Evolutionary conservation across 2,113 vertebrate genomes (phyloP), one percentile per base, ranked within the genome.

Genomic region (Cercopithecus mona): DNA sequence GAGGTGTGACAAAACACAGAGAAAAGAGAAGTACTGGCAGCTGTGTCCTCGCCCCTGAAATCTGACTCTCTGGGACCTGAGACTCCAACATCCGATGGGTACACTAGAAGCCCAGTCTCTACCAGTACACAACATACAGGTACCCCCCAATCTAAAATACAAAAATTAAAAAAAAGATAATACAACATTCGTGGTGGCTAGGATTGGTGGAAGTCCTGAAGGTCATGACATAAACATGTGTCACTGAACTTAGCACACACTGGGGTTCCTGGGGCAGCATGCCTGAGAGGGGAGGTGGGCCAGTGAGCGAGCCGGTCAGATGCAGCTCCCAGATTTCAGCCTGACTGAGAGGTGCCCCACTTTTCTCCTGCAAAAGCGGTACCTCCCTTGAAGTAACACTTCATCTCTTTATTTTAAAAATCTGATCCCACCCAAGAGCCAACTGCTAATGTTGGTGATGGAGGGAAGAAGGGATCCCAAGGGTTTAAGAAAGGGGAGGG

Each of bases 181-280:
- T 1, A 1, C 1, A 22, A 40, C 72, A 43, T 1, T 2, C 0
- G 0, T 0, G 40, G 45, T 11, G 27, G 43, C 70, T 50, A 3
- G 52, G 52, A 3, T 1, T 3, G 4, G 52, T 11, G 40, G 64
- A 64, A 23, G n/a, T 48, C 30, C 6, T 2, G 59, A 52, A 38
- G 23, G 68, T 6, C 6, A 2, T 2, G 45, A 40, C 11, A 20
- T 8, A 59, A 22, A 6, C 32, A 8, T 38, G 9, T 4, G 48
- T 82, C 73, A 92, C 8, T 50, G 11, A 45, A 75, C 50, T 78
- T 45, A n/a, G 16, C 35, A 45, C 45, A 27, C 13, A 1, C 8
- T 48, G 48, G 43, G 38, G 6, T 48, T 78, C 73, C 9, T 3
- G 0, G 27, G 35, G 27, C 1, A 4, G 43, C 14, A 16, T 23